Conservation (phyloP, 2,113 vertebrate genomes). For the Plestiodon gilberti region DNA sequence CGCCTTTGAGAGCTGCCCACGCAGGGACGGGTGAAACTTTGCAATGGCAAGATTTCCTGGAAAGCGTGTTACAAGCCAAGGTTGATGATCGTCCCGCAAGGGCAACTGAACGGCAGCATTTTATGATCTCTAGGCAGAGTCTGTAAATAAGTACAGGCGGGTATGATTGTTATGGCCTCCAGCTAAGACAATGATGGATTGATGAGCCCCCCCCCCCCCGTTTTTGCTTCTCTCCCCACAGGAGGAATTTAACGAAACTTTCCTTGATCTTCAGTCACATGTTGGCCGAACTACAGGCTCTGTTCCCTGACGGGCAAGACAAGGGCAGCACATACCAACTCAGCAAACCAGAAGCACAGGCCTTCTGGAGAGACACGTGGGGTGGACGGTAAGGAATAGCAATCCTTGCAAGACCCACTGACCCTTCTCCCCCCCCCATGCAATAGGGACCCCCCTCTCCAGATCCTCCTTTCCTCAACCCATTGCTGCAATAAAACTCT, state of each 20-base stretch:
- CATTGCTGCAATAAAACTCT: background rate
- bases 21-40: background rate
- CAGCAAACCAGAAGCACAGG: slow-evolving; percentile 73
- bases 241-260: slow-evolving; percentile 85
- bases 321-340: slow-evolving; percentile 78
- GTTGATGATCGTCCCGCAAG: background rate
- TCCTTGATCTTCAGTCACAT: slow-evolving; percentile 90
- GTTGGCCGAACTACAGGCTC: slow-evolving; percentile 78
- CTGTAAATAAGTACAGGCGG: background rate
- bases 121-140: background rate
- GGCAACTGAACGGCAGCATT: background rate
- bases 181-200: background rate
- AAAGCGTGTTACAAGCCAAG: background rate
- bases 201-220: background rate
- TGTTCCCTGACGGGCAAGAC: slow-evolving; percentile 81
- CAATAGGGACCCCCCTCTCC: background rate
- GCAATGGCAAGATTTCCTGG: background rate
- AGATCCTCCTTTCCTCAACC: background rate
- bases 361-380: slow-evolving; percentile 84
- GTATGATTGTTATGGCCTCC: too few species aligned
- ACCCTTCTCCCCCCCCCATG: background rate
- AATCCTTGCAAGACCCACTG: fast-evolving
- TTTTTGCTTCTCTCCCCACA: slow-evolving; percentile 44
- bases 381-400: slow-evolving; percentile 75
- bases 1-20: background rate